These are phyloP conservation scores for Caenorhabditis sp. DNA, from an alignment of 2,888 invertebrate species.

Conservation along the genomic window DNA sequence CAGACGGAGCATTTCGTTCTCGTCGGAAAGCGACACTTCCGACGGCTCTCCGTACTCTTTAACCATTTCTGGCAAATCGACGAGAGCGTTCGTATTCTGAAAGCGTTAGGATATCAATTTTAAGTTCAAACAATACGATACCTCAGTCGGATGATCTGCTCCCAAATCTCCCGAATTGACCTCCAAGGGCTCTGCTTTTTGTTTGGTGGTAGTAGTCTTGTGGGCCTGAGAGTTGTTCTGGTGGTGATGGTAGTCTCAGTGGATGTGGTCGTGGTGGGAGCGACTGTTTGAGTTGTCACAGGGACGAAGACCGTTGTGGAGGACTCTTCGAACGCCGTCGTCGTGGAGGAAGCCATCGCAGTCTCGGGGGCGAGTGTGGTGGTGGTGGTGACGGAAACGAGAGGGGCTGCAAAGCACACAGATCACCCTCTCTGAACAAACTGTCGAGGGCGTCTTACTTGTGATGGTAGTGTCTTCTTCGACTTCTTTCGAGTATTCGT, in stretches of 20 bases:
- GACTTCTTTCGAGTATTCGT: slow-evolving; percentile 54
- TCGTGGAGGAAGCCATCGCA: neutral
- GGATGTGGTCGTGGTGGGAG: slow-evolving; percentile 8
- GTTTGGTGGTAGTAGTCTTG: slow-evolving; percentile 24
- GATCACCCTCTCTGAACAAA: neutral
- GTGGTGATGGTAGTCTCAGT: slow-evolving; percentile 22
- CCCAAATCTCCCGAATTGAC: slow-evolving; percentile 55
- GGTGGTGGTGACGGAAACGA: slow-evolving; percentile 11
- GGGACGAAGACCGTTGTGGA: slow-evolving; percentile 8
- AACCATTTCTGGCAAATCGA: slow-evolving; percentile 45
- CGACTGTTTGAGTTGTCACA: slow-evolving; percentile 1
- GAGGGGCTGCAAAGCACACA: too few species aligned
- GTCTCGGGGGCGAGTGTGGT: slow-evolving; percentile 10
- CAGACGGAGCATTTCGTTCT: slow-evolving; percentile 59
- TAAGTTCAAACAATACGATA: neutral
- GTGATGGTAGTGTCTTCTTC: slow-evolving; percentile 29
- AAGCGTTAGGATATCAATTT: neutral
- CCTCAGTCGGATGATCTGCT: slow-evolving; percentile 48
- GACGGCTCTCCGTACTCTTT: slow-evolving; percentile 64
- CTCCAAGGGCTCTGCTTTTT: slow-evolving; percentile 30
- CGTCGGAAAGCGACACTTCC: slow-evolving; percentile 52
- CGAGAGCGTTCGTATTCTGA: slow-evolving; percentile 30
- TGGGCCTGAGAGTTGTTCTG: slow-evolving; percentile 25
- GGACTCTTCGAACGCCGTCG: slow-evolving; percentile 6
- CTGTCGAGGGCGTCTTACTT: slow-evolving; percentile 4